A percentile compares a stretch with the other conserved stretches of the same genome.
phyloP scores from a whole-genome alignment of 2,113 vertebrate species.

The Prionailurus bengalensis region DNA sequence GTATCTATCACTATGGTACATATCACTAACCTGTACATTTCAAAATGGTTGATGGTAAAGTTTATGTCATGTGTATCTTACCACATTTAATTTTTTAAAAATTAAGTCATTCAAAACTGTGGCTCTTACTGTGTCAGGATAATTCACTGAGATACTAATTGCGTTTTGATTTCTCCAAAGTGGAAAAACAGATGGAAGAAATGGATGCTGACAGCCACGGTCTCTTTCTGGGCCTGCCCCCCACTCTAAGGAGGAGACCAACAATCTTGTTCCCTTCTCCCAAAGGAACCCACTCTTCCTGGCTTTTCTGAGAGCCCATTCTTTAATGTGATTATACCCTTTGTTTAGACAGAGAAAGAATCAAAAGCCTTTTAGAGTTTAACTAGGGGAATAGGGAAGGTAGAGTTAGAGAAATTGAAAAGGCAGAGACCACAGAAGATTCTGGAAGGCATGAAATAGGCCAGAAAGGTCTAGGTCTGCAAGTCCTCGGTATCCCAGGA shows the following conservation, averaged over 20 bases:
- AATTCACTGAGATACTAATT: background rate
- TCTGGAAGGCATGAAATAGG: background rate
- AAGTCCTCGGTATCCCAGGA: background rate
- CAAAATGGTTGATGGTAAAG: background rate
- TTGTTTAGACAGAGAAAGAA: background rate
- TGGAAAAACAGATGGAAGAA: background rate
- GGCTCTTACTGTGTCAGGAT: background rate
- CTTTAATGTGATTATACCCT: background rate
- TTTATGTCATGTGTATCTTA: background rate
- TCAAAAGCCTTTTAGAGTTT: background rate
- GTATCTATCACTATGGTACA: background rate
- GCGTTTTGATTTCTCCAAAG: background rate
- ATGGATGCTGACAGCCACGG: background rate
- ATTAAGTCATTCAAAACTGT: background rate
- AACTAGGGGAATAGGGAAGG: background rate
- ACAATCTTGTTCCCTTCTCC: background rate
- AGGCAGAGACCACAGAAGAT: background rate
- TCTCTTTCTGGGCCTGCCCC: background rate
- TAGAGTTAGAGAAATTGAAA: background rate
- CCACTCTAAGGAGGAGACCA: background rate
- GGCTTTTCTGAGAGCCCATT: background rate
- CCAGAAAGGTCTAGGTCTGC: background rate
- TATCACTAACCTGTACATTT: background rate
- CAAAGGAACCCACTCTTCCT: background rate
- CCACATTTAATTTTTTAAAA: background rate